Evolutionary conservation across 2,797 vertebrate species (phyloP), one percentile per base, ranked within the genome.

Genomic region (Siniperca undulata): DNA sequence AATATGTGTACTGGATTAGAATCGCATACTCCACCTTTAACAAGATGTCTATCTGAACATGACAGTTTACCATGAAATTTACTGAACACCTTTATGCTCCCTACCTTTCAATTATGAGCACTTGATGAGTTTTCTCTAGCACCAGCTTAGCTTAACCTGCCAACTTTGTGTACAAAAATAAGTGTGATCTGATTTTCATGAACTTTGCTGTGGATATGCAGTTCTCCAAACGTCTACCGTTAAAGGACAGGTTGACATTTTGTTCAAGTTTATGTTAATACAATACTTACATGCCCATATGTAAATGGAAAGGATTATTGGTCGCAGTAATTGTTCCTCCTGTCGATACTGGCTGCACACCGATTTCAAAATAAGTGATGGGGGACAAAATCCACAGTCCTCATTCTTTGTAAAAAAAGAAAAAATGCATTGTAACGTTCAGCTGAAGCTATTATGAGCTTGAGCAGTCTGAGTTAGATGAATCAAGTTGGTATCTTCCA

Each of bases 101-200:
- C 11, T 55, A 55, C n/a, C n/a, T 46, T 70, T n/a, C 48, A 42
- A 62, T 64, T 40, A 42, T 27, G 4, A 73, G 48, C 56, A 61
- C 5, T 19, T n/a, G 5, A 14, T 11, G 27, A 27, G 5, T 46
- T 64, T 44, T 64, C 50, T 61, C 56, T 8, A 44, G 20, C 20
- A 38, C 10, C 50, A 58, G 8, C 14, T 48, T 46, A 40, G 30
- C 19, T 40, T 52, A 52, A 53, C n/a, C 34, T 38, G 30, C n/a
- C 9, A 67, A 19, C 42, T 24, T 36, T 52, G 42, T 16, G 38
- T 17, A 52, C 8, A 27, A 36, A 42, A 70, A 58, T 7, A 6
- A 59, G 16, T 59, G 27, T 59, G 27, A 59, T 59, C 27, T 55
- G 53, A 55, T 55, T 55, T 55, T 9, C 27, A 30, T 30, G 14